Base-by-base conservation (phyloP, 2,113 vertebrate genomes). In the Siniperca knerii region DNA sequence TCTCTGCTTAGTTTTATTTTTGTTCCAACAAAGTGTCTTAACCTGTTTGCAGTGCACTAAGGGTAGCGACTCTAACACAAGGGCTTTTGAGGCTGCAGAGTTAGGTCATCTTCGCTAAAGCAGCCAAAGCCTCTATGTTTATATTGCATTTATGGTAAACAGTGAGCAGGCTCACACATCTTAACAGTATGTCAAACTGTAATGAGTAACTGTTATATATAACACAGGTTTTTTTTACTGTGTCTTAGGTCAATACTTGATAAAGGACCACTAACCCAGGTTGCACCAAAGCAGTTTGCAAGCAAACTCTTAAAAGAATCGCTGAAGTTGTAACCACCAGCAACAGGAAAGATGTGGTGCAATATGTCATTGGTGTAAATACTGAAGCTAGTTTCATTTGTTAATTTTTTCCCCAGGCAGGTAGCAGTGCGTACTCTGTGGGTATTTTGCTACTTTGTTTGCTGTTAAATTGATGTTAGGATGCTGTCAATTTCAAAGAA, bases 131-230 rank as follows among this genome's bases (percentile, higher is more conserved):
- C 79, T 83, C 8, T 46, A 85, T 40, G 29, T 86, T 82, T 75
- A 40, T 77, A 84, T 72, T 58, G 67, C 64, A 70, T 60, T 65
- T 67, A 15, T 66, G 37, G 21, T 70, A 48, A 81, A 80, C 75
- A 52, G 90, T 93, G 87, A 92, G 93, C 92, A 50, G 89, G 91
- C 92, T 93, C 90, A 86, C 78, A 70, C 48, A 37, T 82, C 62
- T 65, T 66, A 61, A 61, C 55, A 55, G 35, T 54, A 33, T 25
- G 23, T 84, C 60, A 73, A 72, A 77, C 48, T 69, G 2, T 70
- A 57, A 62, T 9, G 33, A 78, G 20, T 48, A 62, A 29, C 23
- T 7, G 12, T 86, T 6, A n/a, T 29, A 10, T 58, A 7, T 44
- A 54, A 70, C 54, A 35, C 10, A 29, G 35, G 3, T 37, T 37